Evolutionary conservation across 2,888 invertebrate genomes (phyloP).

Genomic region (Dryocosmus kuriphilus): DNA sequence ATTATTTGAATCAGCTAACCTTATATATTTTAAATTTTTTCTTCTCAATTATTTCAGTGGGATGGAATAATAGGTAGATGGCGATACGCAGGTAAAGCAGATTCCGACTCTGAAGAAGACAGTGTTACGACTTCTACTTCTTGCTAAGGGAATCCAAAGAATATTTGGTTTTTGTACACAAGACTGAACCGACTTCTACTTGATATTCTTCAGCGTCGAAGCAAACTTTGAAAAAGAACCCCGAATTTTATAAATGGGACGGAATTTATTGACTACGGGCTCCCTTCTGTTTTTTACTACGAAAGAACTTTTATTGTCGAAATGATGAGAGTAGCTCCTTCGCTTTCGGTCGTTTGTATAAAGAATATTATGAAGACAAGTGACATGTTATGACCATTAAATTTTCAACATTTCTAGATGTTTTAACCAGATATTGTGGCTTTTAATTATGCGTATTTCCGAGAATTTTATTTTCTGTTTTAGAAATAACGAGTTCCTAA

Average conservation of each 20-base stretch:
- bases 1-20: constrained; percentile 18
- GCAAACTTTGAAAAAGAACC: constrained; percentile 22
- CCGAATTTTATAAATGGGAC: constrained; percentile 29
- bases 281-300: neutral
- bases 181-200: constrained; percentile 58
- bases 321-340: neutral
- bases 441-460: neutral
- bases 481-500: neutral
- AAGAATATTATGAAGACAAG: no score
- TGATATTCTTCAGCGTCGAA: constrained; percentile 38
- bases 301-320: neutral
- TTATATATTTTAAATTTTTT: neutral
- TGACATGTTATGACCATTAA: no score
- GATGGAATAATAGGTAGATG: constrained; percentile 75
- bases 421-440: neutral
- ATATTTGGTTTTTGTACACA: constrained; percentile 43
- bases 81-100: constrained; percentile 55
- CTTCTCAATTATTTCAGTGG: constrained; percentile 68
- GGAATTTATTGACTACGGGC: neutral
- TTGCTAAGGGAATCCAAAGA: constrained; percentile 49
- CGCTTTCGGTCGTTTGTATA: neutral
- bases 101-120: constrained; percentile 60
- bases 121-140: constrained; percentile 58
- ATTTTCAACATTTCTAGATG: no score
- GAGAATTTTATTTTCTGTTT: neutral